Evolutionary conservation across 2,888 invertebrate species (phyloP), one percentile per base, ranked within the genome.

Genomic region (Andrena camellia): DNA sequence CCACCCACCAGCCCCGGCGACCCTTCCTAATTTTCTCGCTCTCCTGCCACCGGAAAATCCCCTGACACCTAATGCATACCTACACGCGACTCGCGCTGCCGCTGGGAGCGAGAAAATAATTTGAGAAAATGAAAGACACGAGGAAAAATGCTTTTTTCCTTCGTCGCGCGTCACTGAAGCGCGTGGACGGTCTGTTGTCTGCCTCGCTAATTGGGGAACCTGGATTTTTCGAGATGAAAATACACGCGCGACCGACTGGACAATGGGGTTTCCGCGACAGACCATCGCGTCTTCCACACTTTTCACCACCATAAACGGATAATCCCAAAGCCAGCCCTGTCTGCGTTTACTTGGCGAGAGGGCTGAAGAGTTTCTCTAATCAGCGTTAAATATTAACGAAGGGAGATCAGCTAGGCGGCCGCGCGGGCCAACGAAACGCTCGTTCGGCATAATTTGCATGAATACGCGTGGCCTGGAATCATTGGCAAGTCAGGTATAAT

Each of bases 401-500:
- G 48, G 23, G 13, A 62, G 60, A 33, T 78, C 31, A 13, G 62
- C 42, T 26, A 67, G 42, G 29, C 10, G 13, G 52, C n/a, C 78
- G 31, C 1, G 29, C 20, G 48, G 31, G 20, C 23, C 35, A 17
- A 20, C 8, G 64, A 57, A 67, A 57, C 31, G 63, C 35, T 66
- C 50, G 71, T 67, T 75, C 42, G 60, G 20, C 35, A 60, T 64
- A 63, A 72, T 78, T 42, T 73, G 70, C 74, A n/a, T 1, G 72
- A 64, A 60, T 48, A 60, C 63, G 54, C 66, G 71, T 71, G 71
- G 59, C 68, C 77, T 42, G 70, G 73, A 85, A 83, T 83, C 80
- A 85, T 86, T 84, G 88, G 83, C 86, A 88, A 87, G 74, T 84
- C 80, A 80, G 85, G 63, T 85, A 90, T 92, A 93, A 92, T 91